Conservation (phyloP, 2,113 vertebrate species). For the Alethe castanea region DNA sequence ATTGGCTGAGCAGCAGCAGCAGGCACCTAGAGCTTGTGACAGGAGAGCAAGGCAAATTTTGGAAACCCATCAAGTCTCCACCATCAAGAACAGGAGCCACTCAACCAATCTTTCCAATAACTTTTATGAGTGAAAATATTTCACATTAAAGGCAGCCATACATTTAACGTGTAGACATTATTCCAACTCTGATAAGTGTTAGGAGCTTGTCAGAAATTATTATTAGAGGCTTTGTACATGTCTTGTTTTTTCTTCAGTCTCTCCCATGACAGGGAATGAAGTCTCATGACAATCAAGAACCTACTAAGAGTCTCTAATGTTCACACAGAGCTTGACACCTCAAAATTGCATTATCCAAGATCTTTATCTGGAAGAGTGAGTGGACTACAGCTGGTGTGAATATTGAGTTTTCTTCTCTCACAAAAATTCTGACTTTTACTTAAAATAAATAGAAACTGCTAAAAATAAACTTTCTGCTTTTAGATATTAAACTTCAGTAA, state of each 20-base stretch:
- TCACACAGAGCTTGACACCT: not conserved
- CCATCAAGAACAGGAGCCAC: not conserved
- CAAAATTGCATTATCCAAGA: not conserved
- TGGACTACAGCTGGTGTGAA: not conserved
- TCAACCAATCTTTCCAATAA: not conserved
- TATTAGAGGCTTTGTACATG: not conserved
- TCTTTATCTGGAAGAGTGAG: not conserved
- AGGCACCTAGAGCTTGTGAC: not conserved
- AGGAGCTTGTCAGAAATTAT: not conserved
- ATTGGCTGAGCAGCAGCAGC: not conserved
- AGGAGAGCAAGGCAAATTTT: not conserved
- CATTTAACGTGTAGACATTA: not conserved
- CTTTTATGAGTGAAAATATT: not conserved
- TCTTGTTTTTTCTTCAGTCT: not conserved
- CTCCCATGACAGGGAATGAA: not conserved
- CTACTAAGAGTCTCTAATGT: not conserved
- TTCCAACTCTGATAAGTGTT: not conserved
- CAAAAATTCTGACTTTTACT: not conserved
- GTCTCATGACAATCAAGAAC: not conserved
- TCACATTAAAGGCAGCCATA: not conserved
- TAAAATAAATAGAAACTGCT: not conserved
- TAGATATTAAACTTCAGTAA: not conserved
- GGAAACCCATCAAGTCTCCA: not conserved
- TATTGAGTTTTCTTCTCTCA: not conserved
- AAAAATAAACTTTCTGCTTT: slow-evolving; percentile 1